phyloP scores from a whole-genome alignment of 1,140 invertebrate genomes.

The Dendroctonus ponderosae region DNA sequence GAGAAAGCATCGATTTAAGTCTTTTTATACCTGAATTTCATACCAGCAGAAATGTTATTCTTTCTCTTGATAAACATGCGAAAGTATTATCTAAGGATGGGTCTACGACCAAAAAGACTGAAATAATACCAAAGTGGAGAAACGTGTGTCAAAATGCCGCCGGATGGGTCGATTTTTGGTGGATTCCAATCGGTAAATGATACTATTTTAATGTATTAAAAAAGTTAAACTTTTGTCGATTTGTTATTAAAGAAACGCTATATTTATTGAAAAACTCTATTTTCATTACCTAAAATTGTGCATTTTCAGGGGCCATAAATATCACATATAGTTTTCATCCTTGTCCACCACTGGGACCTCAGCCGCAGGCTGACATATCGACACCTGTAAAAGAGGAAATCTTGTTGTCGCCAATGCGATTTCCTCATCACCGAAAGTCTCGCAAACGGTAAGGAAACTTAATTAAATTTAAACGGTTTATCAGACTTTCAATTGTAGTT shows the following conservation, averaged over 20 bases:
- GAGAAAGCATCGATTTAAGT: slow-evolving; percentile 69
- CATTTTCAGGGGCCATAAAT: slow-evolving; percentile 69
- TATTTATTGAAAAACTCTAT: not conserved
- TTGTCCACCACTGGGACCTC: slow-evolving; percentile 78
- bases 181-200: slow-evolving; percentile 70
- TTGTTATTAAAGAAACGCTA: not conserved
- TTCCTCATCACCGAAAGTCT: slow-evolving; percentile 66
- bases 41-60: slow-evolving; percentile 77
- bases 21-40: slow-evolving; percentile 89
- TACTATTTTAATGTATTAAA: no score
- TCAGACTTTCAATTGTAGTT: slow-evolving; percentile 17
- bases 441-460: slow-evolving; percentile 27
- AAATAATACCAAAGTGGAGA: slow-evolving; percentile 76
- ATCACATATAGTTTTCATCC: slow-evolving; percentile 92
- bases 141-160: slow-evolving; percentile 76
- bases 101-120: slow-evolving; percentile 55
- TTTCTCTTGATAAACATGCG: slow-evolving; percentile 86
- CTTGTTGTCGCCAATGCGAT: slow-evolving; percentile 84
- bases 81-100: slow-evolving; percentile 80
- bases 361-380: slow-evolving; percentile 85
- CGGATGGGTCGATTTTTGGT: slow-evolving; percentile 96
- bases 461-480: not conserved
- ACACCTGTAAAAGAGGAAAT: slow-evolving; percentile 94
- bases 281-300: slow-evolving; percentile 1
- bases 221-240: not conserved